Percentiles rank a stretch among this genome's conserved stretches.
Evolutionary conservation across 2,888 invertebrate genomes (phyloP).

Genomic region (Melangyna quadrimaculata): DNA sequence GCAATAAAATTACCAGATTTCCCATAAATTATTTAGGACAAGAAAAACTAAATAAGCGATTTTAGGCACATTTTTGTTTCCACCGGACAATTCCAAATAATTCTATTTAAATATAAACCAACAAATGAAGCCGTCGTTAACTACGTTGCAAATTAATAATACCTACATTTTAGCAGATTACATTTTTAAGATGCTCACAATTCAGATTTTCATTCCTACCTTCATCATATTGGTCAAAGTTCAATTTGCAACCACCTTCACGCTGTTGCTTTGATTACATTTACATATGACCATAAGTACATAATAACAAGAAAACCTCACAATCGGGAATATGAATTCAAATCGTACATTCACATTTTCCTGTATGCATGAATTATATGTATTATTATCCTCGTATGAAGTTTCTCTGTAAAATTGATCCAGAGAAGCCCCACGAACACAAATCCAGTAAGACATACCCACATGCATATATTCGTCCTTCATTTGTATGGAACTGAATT

Average conservation of each 20-base stretch:
- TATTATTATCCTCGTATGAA: not conserved
- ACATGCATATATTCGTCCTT: not conserved
- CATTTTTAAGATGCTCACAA: not conserved
- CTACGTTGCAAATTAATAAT: too few relatives aligned
- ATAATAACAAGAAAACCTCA: not conserved
- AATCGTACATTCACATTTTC: not conserved
- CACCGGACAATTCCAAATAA: too few relatives aligned
- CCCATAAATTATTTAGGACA: too few relatives aligned
- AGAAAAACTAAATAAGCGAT: too few relatives aligned
- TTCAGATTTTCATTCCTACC: too few relatives aligned
- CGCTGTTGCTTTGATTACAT: not conserved
- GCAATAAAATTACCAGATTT: too few relatives aligned
- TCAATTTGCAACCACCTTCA: not conserved
- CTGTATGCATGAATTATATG: not conserved
- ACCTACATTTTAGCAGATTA: too few relatives aligned
- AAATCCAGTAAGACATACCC: constrained; percentile 4
- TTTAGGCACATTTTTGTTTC: too few relatives aligned
- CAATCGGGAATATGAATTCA: constrained; percentile 11
- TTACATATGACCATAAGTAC: not conserved
- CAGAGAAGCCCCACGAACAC: constrained; percentile 8
- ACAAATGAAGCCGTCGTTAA: too few relatives aligned
- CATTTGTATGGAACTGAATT: constrained; percentile 36
- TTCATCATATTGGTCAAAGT: not conserved
- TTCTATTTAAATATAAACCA: too few relatives aligned
- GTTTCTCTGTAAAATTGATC: not conserved